Evolutionary conservation across 2,113 vertebrate genomes (phyloP).

Genomic region (Calyptomena viridis): DNA sequence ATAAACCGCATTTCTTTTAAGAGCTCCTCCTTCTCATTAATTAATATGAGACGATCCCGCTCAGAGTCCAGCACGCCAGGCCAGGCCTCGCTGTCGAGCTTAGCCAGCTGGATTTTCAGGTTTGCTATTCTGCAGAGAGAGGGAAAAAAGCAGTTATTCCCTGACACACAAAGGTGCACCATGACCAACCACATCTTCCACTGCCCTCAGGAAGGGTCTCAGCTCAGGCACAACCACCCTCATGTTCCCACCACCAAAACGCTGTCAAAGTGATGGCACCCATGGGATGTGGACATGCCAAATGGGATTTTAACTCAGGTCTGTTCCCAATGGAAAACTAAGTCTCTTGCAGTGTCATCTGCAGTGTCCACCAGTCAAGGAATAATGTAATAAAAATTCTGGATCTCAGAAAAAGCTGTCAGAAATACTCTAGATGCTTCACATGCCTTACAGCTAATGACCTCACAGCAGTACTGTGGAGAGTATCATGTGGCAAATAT

Average conservation of each 20-base stretch:
- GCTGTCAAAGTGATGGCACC: not conserved
- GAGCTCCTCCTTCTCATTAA: slow-evolving; percentile 97
- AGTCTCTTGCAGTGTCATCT: not conserved
- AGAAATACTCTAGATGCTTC: not conserved
- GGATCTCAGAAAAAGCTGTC: not conserved
- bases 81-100: slow-evolving; percentile 95
- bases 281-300: not conserved
- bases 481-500: not conserved
- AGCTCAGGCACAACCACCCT: not conserved
- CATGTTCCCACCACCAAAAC: accelerated
- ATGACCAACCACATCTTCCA: not conserved
- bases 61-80: slow-evolving; percentile 94
- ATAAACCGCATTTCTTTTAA: slow-evolving; percentile 94
- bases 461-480: not conserved
- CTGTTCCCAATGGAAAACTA: not conserved
- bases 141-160: not conserved
- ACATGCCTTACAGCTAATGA: not conserved
- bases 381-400: not conserved
- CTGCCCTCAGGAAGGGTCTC: not conserved
- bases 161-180: not conserved
- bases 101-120: slow-evolving; percentile 94
- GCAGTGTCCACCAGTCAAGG: not conserved
- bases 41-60: slow-evolving; percentile 91
- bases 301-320: not conserved
- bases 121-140: slow-evolving; percentile 84